Percentiles rank a stretch among this genome's conserved stretches.
phyloP scores from a whole-genome alignment of 2,888 invertebrate genomes.

The Lepidocyrtoides sp. region DNA sequence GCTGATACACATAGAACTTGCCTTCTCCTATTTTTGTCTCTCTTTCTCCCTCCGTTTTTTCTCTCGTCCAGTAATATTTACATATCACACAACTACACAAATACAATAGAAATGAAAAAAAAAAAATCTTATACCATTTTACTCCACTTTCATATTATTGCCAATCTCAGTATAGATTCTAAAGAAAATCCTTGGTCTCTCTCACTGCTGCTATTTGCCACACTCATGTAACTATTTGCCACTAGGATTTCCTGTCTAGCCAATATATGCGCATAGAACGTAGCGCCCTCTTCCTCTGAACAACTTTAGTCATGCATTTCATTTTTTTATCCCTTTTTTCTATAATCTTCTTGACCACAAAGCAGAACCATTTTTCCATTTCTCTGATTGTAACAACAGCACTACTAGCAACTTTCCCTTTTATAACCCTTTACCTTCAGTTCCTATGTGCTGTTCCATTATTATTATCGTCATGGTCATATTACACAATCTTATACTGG shows the following conservation, averaged over 20 bases:
- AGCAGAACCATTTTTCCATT: background rate
- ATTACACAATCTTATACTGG: background rate
- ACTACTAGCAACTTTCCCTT: constrained; percentile 1
- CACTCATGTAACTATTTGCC: no score
- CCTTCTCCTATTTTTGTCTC: background rate
- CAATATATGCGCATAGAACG: background rate
- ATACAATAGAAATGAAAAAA: background rate
- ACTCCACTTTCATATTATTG: constrained; percentile 1
- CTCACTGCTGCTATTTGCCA: background rate
- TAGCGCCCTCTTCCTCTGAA: background rate
- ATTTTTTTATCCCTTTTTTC: no score
- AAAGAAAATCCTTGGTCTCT: background rate
- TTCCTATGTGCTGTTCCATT: background rate
- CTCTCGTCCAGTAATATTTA: constrained; percentile 20
- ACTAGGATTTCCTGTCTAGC: no score
- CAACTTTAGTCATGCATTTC: no score
- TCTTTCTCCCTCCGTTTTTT: background rate
- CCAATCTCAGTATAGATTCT: background rate
- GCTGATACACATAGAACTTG: background rate
- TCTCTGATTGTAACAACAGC: background rate
- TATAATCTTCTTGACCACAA: no score
- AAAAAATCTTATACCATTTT: background rate
- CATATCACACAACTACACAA: constrained; percentile 6
- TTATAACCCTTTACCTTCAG: background rate
- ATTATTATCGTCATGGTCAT: background rate